Base-by-base conservation (phyloP, 2,113 vertebrate species). In the Eurystomus gularis region DNA sequence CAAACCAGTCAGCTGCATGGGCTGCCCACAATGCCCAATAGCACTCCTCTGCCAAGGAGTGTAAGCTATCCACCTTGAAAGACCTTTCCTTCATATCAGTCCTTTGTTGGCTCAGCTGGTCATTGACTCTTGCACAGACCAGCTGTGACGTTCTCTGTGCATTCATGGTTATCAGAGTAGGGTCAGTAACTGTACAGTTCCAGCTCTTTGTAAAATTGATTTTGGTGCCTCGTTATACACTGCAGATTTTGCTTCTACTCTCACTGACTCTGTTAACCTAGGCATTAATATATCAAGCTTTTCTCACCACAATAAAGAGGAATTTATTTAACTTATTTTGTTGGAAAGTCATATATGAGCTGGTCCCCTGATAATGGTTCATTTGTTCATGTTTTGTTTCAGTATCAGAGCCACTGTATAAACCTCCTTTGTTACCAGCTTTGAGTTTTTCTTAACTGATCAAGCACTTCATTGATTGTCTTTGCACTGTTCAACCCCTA, bases 91-190 rank as follows among this genome's bases (percentile, higher is more conserved):
- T 76, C 44, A 0, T 90, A 80, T 70, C 82, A 82, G 70, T 24
- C 15, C 75, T 94, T 21, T 85, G 78, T 85, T 94, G 92, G 52
- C 54, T 94, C 93, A 94, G 91, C 87, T 93, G 95, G 87, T 44
- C 86, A n/a, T 17, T 84, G 73, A 37, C 75, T 69, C 62, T 20
- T 62, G 62, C 71, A 29, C 49, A 80, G 73, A 44, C 66, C 84
- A 93, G 70, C 65, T 86, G 46, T 88, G 82, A 70, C 3, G 0
- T 77, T 90, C 75, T 73, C 62, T 57, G 28, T 31, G 37, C 66
- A 58, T 72, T 94, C 60, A 19, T 8, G 24, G 40, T 86, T 82
- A 87, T 62, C 82, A 44, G 37, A 23, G 29, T 6, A 94, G 28
- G 46, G 35, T 84, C 79, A 90, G 54, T 39, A 86, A 23, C 39